Evolutionary conservation across 64 coral and sea anemone species (phyloP).

Genomic region (Dendrophyllia cribrosa): DNA sequence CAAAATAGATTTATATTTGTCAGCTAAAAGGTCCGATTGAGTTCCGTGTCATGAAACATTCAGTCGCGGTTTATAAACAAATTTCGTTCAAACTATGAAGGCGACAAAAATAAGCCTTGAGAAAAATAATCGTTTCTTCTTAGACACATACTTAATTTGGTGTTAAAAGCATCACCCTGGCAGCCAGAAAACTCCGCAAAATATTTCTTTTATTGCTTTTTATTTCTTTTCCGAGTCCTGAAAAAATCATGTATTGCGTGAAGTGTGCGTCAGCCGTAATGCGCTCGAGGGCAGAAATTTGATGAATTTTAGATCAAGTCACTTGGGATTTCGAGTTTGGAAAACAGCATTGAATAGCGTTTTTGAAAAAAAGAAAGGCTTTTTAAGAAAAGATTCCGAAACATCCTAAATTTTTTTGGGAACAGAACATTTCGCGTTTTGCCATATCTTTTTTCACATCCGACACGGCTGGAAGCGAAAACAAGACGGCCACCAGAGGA

Average conservation of each 20-base stretch:
- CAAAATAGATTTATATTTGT: constrained; percentile 39
- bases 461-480: constrained; percentile 51
- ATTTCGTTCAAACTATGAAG: not conserved
- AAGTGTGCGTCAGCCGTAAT: constrained; percentile 22
- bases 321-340: not conserved
- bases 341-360: not conserved
- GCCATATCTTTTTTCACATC: constrained; percentile 25
- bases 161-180: constrained; percentile 23
- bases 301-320: constrained; percentile 41
- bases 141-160: not conserved
- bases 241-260: constrained; percentile 37
- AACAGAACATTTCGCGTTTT: not conserved
- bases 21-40: constrained; percentile 7
- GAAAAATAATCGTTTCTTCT: constrained; percentile 25
- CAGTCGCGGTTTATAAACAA: constrained; percentile 34
- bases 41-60: constrained; percentile 52
- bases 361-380: not conserved
- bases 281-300: constrained; percentile 38
- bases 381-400: constrained; percentile 16
- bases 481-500: constrained; percentile 49
- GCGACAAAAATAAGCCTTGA: not conserved
- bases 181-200: constrained; percentile 19
- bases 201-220: constrained; percentile 9
- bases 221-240: not conserved
- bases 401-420: not conserved